Evolutionary conservation across 2,888 invertebrate genomes (phyloP), one percentile per base, ranked within the genome.

Genomic region (Herminia tarsipennalis): DNA sequence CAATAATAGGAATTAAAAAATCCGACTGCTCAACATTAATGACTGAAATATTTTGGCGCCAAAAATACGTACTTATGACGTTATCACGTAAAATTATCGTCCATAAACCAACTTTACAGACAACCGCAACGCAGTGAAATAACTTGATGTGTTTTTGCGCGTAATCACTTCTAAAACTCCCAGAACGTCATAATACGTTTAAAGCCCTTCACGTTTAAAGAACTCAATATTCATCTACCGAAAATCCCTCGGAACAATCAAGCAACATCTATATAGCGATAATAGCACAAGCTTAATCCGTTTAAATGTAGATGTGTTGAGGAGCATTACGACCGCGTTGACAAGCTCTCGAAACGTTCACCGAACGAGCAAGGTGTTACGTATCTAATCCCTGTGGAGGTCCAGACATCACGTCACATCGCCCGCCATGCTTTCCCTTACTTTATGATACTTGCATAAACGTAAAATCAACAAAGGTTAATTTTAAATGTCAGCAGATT

Each of bases 401-500:
- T 55, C 71, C 66, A 36, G 49, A 47, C 67, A 78, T 74, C 90
- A 89, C 90, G 90, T 83, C 70, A 73, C 64, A 65, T 58, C 71
- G 61, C 70, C 63, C 66, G 68, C 62, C 67, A 73, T 75, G 76
- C 67, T 70, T 55, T 56, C 63, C 55, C 55, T 54, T 56, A 65
- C 67, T 71, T 81, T 81, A 75, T 73, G 67, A 63, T 66, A 71
- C 59, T 71, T 74, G 71, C 76, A 73, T 74, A 70, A 68, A 64
- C 69, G 76, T 76, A 76, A 81, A 78, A 60, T 70, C 76, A 79
- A 84, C 83, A 84, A 82, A 80, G 76, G 77, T 80, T 81, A 83
- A 82, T 80, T 81, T 82, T 78, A 76, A 86, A 81, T 72, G 79
- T 85, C 79, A 78, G 62, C 75, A 78, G 82, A 85, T 87, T 88